Conservation (phyloP, 2,888 invertebrate genomes). For the Sinodicranocentrus sp. region DNA sequence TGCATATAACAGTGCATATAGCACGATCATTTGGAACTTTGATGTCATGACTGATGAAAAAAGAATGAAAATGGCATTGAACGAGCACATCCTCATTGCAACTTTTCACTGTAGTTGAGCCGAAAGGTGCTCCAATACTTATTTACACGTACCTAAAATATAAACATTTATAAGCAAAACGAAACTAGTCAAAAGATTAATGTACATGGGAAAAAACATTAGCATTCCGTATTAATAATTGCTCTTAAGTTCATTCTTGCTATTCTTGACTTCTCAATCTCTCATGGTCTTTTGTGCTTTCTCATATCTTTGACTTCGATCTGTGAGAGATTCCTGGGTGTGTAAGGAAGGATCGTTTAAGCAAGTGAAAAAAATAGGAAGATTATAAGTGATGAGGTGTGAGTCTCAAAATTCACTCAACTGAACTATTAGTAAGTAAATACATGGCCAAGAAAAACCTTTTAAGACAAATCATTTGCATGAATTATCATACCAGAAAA, state of each 20-base stretch:
- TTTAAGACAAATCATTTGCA: conserved; percentile 48
- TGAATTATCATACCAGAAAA: conserved; percentile 41
- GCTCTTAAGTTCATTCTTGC: conserved; percentile 12
- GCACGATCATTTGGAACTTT: not conserved
- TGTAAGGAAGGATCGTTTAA: not conserved
- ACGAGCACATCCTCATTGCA: not conserved
- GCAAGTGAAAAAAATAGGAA: not conserved
- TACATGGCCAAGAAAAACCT: conserved; percentile 25
- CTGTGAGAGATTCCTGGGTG: too few relatives aligned
- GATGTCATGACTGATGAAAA: conserved; percentile 2
- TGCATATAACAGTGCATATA: not conserved
- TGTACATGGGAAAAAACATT: not conserved
- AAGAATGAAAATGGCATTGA: not conserved
- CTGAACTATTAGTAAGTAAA: not conserved
- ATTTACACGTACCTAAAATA: conserved; percentile 1
- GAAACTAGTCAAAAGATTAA: not conserved
- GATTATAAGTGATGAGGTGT: conserved; percentile 14
- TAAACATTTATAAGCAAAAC: not conserved
- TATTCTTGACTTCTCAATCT: conserved; percentile 29
- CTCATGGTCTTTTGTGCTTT: not conserved
- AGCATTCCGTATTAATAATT: conserved; percentile 7
- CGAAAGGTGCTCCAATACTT: not conserved
- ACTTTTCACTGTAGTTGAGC: too few relatives aligned
- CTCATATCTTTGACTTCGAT: not conserved
- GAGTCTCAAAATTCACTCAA: conserved; percentile 15